Evolutionary conservation across 2,113 vertebrate species (phyloP), one percentile per base, ranked within the genome.

Genomic region (Clinocottus analis): DNA sequence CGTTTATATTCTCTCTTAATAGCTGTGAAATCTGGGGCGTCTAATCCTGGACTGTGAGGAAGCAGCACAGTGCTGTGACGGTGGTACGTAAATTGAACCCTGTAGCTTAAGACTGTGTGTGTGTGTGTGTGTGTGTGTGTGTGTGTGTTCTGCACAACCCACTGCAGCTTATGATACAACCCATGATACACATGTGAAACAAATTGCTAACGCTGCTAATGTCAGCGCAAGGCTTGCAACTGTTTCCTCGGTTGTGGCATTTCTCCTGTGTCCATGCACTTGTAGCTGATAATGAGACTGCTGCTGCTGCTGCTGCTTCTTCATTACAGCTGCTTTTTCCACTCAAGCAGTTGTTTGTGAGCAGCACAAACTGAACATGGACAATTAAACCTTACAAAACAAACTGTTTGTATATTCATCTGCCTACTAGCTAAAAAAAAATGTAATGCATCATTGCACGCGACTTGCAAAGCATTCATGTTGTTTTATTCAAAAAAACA

Each of bases 21-120:
- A 75, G 75, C 68, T 72, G 61, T 77, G 58, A 90, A 87, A 90
- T 86, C 81, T 85, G 70, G 77, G 83, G 21, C 55, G n/a, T 9
- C 25, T 70, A 79, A 84, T 85, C 83, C 70, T 12, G 43, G 31
- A 72, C 64, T 70, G 59, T 0, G 3, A 55, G 0, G 61, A 82
- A 74, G 80, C 29, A 5, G 61, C 11, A 41, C 45, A 80, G 23
- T 31, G 75, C 68, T 72, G 77, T 68, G 80, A 73, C 21, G 8
- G 49, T 35, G 75, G 85, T 69, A 84, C 77, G 72, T 75, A 71
- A 83, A 83, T 83, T 62, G 14, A 79, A 81, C 45, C n/a, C 37
- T 33, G 41, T 64, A 72, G 72, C 82, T 63, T 72, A 45, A 31
- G 65, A 27, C 72, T 60, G 14, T 69, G 19, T 35, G 41, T 58